phyloP scores from a whole-genome alignment of 1,140 invertebrate species.

The Dinoponera quadriceps region DNA sequence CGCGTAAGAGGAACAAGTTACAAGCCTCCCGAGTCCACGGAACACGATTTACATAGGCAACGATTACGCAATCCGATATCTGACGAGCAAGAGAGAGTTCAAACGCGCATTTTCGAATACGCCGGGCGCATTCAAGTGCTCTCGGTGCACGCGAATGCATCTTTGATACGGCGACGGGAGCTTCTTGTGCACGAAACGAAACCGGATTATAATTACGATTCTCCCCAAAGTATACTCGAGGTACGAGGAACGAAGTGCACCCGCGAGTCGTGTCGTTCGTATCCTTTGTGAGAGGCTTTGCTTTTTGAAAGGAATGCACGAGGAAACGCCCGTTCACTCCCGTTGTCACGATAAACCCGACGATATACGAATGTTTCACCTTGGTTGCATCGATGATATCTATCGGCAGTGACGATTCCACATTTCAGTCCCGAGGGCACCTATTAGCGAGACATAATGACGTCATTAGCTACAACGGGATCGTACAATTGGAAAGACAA shows the following conservation, averaged over 20 bases:
- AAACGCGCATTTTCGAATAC: conserved; percentile 32
- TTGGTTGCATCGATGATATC: conserved; percentile 2
- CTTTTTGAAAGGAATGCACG: conserved; percentile 65
- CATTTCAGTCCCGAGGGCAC: conserved; percentile 58
- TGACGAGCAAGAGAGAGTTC: conserved; percentile 1
- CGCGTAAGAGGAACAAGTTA: conserved; percentile 36
- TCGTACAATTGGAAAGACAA: conserved; percentile 73
- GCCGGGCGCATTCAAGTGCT: conserved; percentile 28
- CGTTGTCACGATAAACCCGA: not conserved
- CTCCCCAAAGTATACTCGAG: conserved; percentile 70
- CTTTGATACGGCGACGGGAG: conserved; percentile 34
- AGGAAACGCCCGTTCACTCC: not conserved
- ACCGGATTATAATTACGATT: conserved; percentile 76
- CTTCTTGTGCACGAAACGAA: conserved; percentile 47
- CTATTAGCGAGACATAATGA: conserved; percentile 81
- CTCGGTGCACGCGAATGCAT: conserved; percentile 31
- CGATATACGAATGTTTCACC: not conserved
- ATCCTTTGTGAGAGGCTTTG: conserved; percentile 60
- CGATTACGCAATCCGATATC: conserved; percentile 40
- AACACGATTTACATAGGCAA: conserved; percentile 38
- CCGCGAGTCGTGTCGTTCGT: conserved; percentile 65
- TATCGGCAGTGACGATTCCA: conserved; percentile 47
- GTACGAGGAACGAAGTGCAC: conserved; percentile 68
- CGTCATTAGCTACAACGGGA: conserved; percentile 77
- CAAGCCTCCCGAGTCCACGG: conserved; percentile 42